Conservation (phyloP, 1,140 invertebrate species). For the Caenorhabditis remanei region DNA sequence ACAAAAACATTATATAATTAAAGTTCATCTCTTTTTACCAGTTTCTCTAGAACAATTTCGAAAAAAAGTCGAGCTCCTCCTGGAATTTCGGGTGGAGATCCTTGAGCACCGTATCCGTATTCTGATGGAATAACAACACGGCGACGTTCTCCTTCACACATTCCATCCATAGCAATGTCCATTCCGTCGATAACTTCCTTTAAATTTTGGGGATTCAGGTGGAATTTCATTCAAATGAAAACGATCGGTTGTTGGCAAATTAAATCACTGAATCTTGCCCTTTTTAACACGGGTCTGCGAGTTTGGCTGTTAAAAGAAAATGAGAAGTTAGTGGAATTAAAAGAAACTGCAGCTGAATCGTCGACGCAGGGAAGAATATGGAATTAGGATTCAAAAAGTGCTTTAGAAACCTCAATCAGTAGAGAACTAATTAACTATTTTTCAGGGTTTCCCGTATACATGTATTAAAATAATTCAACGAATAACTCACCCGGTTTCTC, state of each 20-base stretch:
- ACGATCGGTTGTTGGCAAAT: neutral
- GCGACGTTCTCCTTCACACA: conserved; percentile 76
- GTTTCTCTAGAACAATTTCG: conserved; percentile 75
- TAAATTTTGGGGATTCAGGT: conserved; percentile 41
- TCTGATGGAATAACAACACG: conserved; percentile 75
- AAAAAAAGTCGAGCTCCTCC: conserved; percentile 75
- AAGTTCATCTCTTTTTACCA: conserved; percentile 76
- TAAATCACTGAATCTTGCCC: too few relatives aligned
- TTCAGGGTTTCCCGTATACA: too few relatives aligned
- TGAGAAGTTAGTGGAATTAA: neutral
- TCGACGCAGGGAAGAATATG: neutral
- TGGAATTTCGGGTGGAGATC: conserved; percentile 70
- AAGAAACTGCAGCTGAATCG: neutral
- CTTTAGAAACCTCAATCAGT: too few relatives aligned
- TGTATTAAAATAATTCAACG: neutral
- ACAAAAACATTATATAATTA: conserved; percentile 23
- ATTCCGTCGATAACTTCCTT: conserved; percentile 74
- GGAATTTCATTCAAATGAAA: neutral
- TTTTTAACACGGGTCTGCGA: too few relatives aligned
- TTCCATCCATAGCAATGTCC: conserved; percentile 76
- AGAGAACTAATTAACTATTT: too few relatives aligned
- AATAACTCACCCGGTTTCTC: conserved; percentile 56
- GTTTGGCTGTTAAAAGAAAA: neutral
- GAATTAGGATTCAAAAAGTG: neutral
- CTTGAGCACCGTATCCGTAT: conserved; percentile 70